Evolutionary conservation across 2,113 vertebrate genomes (phyloP).

Genomic region (Paralichthys olivaceus): DNA sequence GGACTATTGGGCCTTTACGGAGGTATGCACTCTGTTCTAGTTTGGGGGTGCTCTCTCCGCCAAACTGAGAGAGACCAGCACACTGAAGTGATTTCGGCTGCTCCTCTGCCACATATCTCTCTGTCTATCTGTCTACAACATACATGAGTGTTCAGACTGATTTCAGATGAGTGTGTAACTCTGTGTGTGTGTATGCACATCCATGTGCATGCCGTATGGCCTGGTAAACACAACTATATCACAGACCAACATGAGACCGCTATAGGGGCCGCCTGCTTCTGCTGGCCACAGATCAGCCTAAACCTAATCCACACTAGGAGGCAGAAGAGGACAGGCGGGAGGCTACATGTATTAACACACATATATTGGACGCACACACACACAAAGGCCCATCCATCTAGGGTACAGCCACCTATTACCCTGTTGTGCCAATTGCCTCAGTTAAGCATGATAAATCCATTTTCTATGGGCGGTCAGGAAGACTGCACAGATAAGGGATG

Average conservation of each 20-base stretch:
- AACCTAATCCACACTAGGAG: slow-evolving; percentile 79
- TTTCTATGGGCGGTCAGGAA: slow-evolving; percentile 75
- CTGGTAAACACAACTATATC: slow-evolving; percentile 65
- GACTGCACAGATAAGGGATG: slow-evolving; percentile 79
- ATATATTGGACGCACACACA: slow-evolving; percentile 43
- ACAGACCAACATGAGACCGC: slow-evolving; percentile 65
- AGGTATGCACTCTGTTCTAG: not conserved
- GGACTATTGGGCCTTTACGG: too few species aligned
- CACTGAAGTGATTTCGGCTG: slow-evolving; percentile 32
- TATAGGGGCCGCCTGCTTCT: slow-evolving; percentile 67
- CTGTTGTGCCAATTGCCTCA: slow-evolving; percentile 66
- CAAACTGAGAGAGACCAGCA: slow-evolving; percentile 20
- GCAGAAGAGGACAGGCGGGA: slow-evolving; percentile 47
- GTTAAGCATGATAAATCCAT: slow-evolving; percentile 77
- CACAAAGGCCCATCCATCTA: slow-evolving; percentile 58
- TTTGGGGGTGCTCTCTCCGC: slow-evolving; percentile 29
- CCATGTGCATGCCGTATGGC: slow-evolving; percentile 31
- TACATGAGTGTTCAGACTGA: slow-evolving; percentile 42
- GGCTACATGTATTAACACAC: slow-evolving; percentile 26
- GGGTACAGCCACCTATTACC: slow-evolving; percentile 75
- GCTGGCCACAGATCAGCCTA: slow-evolving; percentile 74
- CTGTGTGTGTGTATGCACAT: slow-evolving; percentile 20
- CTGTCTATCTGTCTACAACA: slow-evolving; percentile 59
- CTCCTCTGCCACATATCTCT: slow-evolving; percentile 8
- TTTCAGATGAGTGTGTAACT: slow-evolving; percentile 41